Base-by-base conservation (phyloP, 2,113 vertebrate genomes). In the Pachyramphus minor region DNA sequence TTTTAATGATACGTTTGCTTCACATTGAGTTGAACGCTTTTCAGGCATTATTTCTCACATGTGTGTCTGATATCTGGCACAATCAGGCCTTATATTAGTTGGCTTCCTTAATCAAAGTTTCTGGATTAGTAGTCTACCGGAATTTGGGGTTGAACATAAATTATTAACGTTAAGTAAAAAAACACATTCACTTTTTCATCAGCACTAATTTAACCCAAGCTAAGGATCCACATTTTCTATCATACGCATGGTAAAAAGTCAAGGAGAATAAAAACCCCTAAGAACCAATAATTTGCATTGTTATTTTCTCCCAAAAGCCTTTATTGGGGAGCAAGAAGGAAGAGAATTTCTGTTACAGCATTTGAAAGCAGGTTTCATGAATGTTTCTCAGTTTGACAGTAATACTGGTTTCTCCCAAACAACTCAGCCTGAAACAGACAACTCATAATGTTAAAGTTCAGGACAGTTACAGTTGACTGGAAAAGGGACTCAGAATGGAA, bases 351-450 rank as follows among this genome's bases (percentile, higher is more conserved):
- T 80, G 30, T 55, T 74, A 49, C 23, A 45, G 62, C n/a, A 66
- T 69, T 75, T 88, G 74, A 90, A 86, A 80, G 69, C 7, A 6
- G 33, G 73, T 81, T 93, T 83, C 79, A 59, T n/a, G 45, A 85
- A 73, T 83, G 58, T 80, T 77, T 83, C 87, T 87, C 14, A 3
- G 63, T 50, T 77, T 94, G 87, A 93, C 59, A 93, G 82, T 74
- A 80, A 82, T 59, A 83, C 68, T 1, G 5, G 77, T 71, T 88
- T 72, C 90, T 94, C 82, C 63, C 80, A 86, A 94, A 83, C 84
- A 66, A 80, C 75, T 91, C 84, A 93, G 74, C 53, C 74, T 80
- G 95, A 96, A 94, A 95, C 27, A 85, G 75, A 74, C 50, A 91
- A 83, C 85, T 93, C 93, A 74, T 62, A 91, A 86, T 25, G 69